A percentile compares a stretch with the other conserved stretches of the same genome.
These are phyloP conservation scores for Thermophis baileyi DNA, from an alignment of 2,113 vertebrate genomes.

Conservation along the genomic window DNA sequence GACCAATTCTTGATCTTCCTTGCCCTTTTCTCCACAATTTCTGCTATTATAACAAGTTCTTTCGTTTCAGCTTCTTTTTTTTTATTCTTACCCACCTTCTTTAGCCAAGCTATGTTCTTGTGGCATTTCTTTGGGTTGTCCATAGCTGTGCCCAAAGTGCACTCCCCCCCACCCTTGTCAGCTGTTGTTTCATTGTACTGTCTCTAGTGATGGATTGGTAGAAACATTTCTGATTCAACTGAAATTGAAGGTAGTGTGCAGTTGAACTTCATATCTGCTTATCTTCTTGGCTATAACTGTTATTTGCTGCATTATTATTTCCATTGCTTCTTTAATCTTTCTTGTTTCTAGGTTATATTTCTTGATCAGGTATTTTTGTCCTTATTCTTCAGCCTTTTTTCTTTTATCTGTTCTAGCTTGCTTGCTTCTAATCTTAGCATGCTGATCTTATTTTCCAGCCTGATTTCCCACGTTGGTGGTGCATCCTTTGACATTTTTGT, in stretches of 20 bases:
- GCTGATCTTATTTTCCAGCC: not conserved
- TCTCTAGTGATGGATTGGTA: not conserved
- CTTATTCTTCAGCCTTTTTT: not conserved
- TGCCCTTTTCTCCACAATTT: not conserved
- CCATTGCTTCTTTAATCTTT: not conserved
- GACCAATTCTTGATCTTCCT: not conserved
- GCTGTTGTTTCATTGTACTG: not conserved
- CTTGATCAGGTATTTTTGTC: not conserved
- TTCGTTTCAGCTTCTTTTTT: not conserved
- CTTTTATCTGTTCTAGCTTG: not conserved
- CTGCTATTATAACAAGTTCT: not conserved
- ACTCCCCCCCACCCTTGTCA: not conserved
- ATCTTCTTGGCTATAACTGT: not conserved
- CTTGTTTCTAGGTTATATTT: not conserved
- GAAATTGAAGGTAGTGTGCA: not conserved
- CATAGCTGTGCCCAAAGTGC: not conserved
- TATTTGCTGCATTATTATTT: not conserved
- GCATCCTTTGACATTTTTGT: not conserved
- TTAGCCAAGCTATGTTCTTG: not conserved
- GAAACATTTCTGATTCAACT: not conserved
- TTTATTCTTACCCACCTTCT: not conserved
- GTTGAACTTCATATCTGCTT: not conserved
- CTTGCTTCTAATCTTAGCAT: not conserved
- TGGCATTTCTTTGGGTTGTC: not conserved
- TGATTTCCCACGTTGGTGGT: not conserved